These are phyloP conservation scores for Oscheius sp. DNA, from an alignment of 1,140 invertebrate genomes.

Conservation along the genomic window DNA sequence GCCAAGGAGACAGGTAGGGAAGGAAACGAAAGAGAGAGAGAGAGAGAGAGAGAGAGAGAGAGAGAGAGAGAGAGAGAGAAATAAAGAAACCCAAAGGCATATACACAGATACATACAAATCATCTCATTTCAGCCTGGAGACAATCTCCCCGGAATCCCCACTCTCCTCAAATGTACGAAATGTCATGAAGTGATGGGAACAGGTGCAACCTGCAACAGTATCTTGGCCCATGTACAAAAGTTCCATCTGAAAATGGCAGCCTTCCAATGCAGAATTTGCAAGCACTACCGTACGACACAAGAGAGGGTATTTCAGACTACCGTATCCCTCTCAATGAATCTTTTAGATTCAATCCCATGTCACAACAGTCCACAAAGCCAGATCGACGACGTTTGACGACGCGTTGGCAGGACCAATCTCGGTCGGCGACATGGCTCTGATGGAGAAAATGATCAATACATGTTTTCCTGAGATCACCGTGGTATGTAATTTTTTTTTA, in stretches of 20 bases:
- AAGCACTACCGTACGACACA: slow-evolving; percentile 33
- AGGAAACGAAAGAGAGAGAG: neutral
- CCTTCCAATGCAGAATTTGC: slow-evolving; percentile 30
- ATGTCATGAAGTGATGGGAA: slow-evolving; percentile 20
- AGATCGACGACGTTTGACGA: slow-evolving; percentile 20
- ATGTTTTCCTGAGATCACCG: slow-evolving; percentile 23
- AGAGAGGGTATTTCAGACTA: slow-evolving; percentile 12
- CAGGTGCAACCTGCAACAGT: slow-evolving; percentile 17
- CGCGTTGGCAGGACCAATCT: slow-evolving; percentile 26
- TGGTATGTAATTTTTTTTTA: neutral
- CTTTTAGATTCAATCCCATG: slow-evolving; percentile 33
- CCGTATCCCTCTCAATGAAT: neutral
- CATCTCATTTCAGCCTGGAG: neutral
- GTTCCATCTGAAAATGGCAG: slow-evolving; percentile 33
- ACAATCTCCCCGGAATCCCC: slow-evolving; percentile 7
- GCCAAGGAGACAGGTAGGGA: neutral
- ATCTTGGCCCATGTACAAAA: slow-evolving; percentile 26
- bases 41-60: neutral
- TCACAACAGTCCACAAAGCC: slow-evolving; percentile 30
- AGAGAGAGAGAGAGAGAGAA: no score
- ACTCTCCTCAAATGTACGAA: slow-evolving; percentile 21
- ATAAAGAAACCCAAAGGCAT: no score
- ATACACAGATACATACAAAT: neutral
- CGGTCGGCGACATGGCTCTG: slow-evolving; percentile 15
- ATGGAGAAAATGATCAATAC: slow-evolving; percentile 35